phyloP scores from a whole-genome alignment of 2,888 invertebrate genomes.

The Lithodes maja region DNA sequence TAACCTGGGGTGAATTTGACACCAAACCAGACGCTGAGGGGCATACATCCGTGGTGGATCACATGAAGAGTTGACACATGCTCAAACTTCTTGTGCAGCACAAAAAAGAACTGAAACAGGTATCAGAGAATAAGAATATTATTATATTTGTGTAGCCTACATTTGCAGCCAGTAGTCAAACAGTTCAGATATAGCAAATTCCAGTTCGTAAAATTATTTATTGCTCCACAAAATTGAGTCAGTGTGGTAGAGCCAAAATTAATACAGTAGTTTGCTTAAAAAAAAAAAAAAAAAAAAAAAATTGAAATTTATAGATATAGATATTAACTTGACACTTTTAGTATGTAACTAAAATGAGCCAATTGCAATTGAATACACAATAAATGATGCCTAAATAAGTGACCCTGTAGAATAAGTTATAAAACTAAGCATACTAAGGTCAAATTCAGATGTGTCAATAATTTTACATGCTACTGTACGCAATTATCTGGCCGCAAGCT shows the following conservation, averaged over 20 bases:
- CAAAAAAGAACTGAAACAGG: constrained; percentile 89
- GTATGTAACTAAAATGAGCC: too few relatives aligned
- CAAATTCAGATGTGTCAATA: neutral
- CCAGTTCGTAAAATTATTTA: neutral
- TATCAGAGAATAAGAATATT: neutral
- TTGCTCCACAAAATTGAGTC: too few relatives aligned
- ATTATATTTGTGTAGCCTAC: neutral
- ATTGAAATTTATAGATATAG: too few relatives aligned
- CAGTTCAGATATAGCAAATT: neutral
- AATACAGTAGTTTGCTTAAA: too few relatives aligned
- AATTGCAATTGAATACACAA: too few relatives aligned
- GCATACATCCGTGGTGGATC: constrained; percentile 97
- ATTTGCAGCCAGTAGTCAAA: neutral
- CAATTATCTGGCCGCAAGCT: constrained; percentile 75
- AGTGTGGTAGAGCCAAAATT: too few relatives aligned
- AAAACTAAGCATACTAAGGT: too few relatives aligned
- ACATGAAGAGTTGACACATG: constrained; percentile 96
- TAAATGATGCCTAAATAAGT: too few relatives aligned
- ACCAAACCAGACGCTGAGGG: constrained; percentile 97
- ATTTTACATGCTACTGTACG: neutral
- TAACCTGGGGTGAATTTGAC: constrained; percentile 94
- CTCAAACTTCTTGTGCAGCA: constrained; percentile 93
- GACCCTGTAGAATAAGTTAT: too few relatives aligned
- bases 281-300: too few relatives aligned
- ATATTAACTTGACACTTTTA: too few relatives aligned